These are phyloP conservation scores for Chroicocephalus ridibundus DNA, from an alignment of 2,113 vertebrate species.

Conservation along the genomic window DNA sequence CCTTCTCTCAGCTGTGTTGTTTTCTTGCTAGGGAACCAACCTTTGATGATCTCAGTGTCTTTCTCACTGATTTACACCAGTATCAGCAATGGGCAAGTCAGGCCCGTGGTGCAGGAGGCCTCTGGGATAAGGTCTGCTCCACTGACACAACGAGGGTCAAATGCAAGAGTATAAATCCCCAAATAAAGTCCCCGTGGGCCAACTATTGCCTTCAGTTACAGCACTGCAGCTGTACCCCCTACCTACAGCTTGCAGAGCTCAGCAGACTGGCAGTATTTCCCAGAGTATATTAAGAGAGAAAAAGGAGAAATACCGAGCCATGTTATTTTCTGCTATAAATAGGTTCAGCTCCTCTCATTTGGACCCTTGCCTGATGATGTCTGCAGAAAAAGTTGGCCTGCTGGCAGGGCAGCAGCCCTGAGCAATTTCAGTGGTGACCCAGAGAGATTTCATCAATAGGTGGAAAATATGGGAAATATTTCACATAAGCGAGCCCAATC, in stretches of 20 bases:
- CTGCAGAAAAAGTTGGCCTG: not conserved
- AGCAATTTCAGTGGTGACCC: not conserved
- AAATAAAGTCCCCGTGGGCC: not conserved
- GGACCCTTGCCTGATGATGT: not conserved
- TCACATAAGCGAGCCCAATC: rapidly evolving
- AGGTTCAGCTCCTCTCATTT: not conserved
- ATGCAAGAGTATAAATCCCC: not conserved
- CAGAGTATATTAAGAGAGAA: not conserved
- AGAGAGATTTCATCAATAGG: not conserved
- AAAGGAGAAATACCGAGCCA: not conserved
- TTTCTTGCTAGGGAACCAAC: not conserved
- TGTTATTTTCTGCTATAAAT: conserved; percentile 5
- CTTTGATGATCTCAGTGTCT: not conserved
- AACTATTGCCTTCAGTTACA: not conserved
- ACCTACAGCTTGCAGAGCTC: not conserved
- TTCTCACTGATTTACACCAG: not conserved
- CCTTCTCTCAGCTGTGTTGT: not conserved
- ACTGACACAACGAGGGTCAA: rapidly evolving
- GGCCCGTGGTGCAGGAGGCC: not conserved
- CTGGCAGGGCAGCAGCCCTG: not conserved
- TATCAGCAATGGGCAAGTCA: not conserved
- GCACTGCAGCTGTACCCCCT: not conserved
- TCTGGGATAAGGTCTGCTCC: not conserved
- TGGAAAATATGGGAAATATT: not conserved
- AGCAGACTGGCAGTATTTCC: not conserved